These are phyloP conservation scores for Salarias fasciatus DNA, from an alignment of 2,797 vertebrate species.

Conservation along the genomic window DNA sequence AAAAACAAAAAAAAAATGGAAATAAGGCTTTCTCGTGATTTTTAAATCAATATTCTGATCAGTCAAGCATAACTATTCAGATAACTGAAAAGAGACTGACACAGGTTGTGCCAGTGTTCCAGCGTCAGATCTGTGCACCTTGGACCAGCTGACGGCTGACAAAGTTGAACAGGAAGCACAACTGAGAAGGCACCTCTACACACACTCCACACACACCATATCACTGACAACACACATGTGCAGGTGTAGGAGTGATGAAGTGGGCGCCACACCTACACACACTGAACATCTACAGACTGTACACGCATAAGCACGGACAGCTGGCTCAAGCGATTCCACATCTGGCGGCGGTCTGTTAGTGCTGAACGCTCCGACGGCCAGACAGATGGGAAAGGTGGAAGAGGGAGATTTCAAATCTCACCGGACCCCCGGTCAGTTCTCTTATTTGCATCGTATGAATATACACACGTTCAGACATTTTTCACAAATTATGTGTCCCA, in stretches of 20 bases:
- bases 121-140: constrained; percentile 4
- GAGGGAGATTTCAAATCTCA: not conserved
- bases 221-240: constrained; percentile 40
- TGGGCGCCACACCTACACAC: constrained; percentile 2
- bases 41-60: not conserved
- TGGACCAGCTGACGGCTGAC: constrained; percentile 27
- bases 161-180: constrained; percentile 33
- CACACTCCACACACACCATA: constrained; percentile 1
- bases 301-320: constrained; percentile 46
- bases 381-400: not conserved
- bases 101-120: constrained; percentile 7
- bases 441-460: constrained; percentile 7
- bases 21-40: constrained; percentile 7
- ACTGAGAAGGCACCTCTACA: constrained; percentile 15
- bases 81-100: constrained; percentile 2
- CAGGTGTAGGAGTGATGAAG: constrained; percentile 47
- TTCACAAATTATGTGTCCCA: not conserved
- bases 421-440: not conserved
- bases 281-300: constrained; percentile 24
- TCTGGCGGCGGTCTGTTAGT: constrained; percentile 36
- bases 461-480: not conserved
- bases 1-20: not conserved
- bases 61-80: not conserved
- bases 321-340: constrained; percentile 47
- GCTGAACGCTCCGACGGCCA: constrained; percentile 1